Conservation (phyloP, 1,140 invertebrate species). For the Drosophila sulfurigaster region DNA sequence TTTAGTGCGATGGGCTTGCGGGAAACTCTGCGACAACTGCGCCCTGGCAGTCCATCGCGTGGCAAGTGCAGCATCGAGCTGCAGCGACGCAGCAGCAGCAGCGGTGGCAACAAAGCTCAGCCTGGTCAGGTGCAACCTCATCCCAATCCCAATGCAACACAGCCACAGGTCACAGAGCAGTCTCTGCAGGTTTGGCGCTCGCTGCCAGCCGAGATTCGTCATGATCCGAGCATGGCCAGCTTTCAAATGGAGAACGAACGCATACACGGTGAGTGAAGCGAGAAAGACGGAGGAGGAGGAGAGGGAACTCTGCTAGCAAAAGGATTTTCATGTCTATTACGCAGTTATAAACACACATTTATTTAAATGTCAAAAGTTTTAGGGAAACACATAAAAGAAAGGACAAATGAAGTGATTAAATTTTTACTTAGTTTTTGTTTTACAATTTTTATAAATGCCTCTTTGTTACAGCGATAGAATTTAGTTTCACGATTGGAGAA, state of each 20-base stretch:
- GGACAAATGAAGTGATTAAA: no score
- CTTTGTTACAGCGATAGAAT: no score
- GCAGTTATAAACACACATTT: no score
- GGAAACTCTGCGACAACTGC: conserved; percentile 61
- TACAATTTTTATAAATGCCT: no score
- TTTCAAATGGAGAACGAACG: conserved; percentile 88
- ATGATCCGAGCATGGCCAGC: conserved; percentile 87
- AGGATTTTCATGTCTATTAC: no score
- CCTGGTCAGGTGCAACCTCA: conserved; percentile 5
- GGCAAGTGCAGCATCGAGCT: conserved; percentile 51
- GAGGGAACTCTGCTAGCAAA: no score
- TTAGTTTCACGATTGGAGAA: no score
- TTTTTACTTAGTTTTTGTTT: no score
- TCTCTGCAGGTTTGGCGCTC: conserved; percentile 87
- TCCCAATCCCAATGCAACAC: not conserved
- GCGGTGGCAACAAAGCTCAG: not conserved
- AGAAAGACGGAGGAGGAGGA: no score
- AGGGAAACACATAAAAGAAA: no score
- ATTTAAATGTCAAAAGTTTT: no score
- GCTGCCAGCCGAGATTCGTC: conserved; percentile 87
- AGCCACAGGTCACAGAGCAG: conserved; percentile 86
- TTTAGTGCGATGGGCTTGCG: conserved; percentile 60
- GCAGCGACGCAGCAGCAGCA: conserved; percentile 35
- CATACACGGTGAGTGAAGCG: conserved; percentile 84
- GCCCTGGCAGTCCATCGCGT: conserved; percentile 62